Evolutionary conservation across 2,888 invertebrate species (phyloP), one percentile per base, ranked within the genome.

Genomic region (Chloromyia formosa): DNA sequence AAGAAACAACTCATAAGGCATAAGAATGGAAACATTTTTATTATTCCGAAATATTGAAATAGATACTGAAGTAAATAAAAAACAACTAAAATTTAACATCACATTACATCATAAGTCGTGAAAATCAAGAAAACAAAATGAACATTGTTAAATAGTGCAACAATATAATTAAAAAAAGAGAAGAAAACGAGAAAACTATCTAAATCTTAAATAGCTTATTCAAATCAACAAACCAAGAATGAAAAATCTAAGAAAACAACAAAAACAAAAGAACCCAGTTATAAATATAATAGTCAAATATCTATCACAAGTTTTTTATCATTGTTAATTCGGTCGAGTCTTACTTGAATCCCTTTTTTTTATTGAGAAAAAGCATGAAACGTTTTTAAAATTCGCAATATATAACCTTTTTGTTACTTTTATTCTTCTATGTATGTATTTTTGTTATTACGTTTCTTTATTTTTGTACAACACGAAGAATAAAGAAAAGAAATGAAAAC

Each of bases 81-180:
- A 56, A 56, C 10, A 10, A 56, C 22, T 14, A 49, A 45, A 66
- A 66, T 22, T 20, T 12, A 66, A 66, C 66, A 66, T 66, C 66
- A 66, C 66, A 66, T 66, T 66, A 66, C 66, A 16, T 20, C 66
- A 22, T 66, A 49, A 66, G 49, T 27, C 7, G 27, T 4, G 27
- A 35, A 35, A 35, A 60, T 27, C 35, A 40, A 35, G 20, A 62
- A 40, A 62, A 62, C 5, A 53, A 53, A 66, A 10, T 10, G n/a
- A 66, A 66, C 66, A 66, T 66, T 66, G 66, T 66, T 66, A 66
- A 45, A 66, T 66, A 66, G 22, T 49, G 66, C 45, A 66, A 66
- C 27, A 9, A 49, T 35, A 35, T 35, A 49, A 22, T 5, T 7
- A 56, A 56, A 66, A n/a, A 66, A 45, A 22, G 35, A 5, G 27